Evolutionary conservation across 2,113 vertebrate species (phyloP), one percentile per base, ranked within the genome.

Genomic region (Chelonoidis abingdonii): DNA sequence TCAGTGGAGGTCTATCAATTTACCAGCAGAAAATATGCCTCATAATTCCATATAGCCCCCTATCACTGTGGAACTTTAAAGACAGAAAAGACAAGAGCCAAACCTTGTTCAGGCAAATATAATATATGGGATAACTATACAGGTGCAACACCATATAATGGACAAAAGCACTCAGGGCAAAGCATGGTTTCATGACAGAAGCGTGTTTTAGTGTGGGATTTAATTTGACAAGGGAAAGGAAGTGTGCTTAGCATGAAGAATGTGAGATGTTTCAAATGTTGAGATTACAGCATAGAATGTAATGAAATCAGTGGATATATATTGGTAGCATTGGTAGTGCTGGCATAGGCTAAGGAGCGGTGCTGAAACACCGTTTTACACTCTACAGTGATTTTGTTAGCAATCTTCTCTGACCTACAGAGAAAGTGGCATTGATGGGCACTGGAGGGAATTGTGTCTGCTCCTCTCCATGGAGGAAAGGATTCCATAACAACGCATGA

Each of bases 211-310:
- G 89, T 54, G 75, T 92, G 44, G 59, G 44, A 53, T 27, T 75
- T 57, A 53, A 88, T 94, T 93, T 92, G 89, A 94, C 90, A 31
- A 54, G 89, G 49, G 81, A 83, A 87, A 81, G 80, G 41, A 53
- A 85, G 59, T 59, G 62, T 86, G 9, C 38, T 76, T 24, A 44
- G 72, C 22, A 76, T 76, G 72, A 41, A 44, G 38, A 76, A 76
- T 5, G 38, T 25, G 72, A 44, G 6, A 76, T 65, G 13, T 12
- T 75, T 24, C 69, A 75, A 41, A 75, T 76, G 38, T 25, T 75
- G 31, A 75, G 38, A 85, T 79, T 10, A 76, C 86, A 87, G 65
- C 1, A 0, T 1, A 47, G 35, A 65, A 2, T 24, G 41, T 13
- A 87, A 24, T 80, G 83, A 49, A 86, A 25, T 1, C 72, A 25